Conservation (phyloP, 2,888 invertebrate species). For the Brenthis ino region DNA sequence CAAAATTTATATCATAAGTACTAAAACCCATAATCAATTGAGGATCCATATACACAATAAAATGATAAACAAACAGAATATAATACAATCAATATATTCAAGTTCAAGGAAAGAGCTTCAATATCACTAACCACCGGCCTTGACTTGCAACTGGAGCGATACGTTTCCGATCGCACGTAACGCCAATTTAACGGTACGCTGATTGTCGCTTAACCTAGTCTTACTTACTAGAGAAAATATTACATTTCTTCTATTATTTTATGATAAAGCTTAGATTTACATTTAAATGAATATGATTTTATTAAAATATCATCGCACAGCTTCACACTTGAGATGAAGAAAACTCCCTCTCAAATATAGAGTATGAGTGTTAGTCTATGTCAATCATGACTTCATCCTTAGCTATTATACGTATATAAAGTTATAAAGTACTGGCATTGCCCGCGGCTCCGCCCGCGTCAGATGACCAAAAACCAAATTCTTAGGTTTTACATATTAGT, state of each 20-base stretch:
- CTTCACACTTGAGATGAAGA: too few species aligned
- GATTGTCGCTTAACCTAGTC: slow-evolving; percentile 38
- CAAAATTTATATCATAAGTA: too few species aligned
- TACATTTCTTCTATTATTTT: slow-evolving; percentile 16
- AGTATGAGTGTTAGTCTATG: too few species aligned
- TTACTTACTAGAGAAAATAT: slow-evolving; percentile 29
- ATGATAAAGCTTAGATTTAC: neutral
- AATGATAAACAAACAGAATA: neutral
- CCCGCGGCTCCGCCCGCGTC: too few species aligned
- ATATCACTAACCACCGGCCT: slow-evolving; percentile 32
- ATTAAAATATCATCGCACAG: neutral
- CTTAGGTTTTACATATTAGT: too few species aligned
- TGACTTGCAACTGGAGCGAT: slow-evolving; percentile 43
- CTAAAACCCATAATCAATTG: neutral
- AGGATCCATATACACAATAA: neutral
- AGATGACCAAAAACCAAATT: too few species aligned
- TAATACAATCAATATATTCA: neutral
- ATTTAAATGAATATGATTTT: neutral
- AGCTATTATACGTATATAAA: too few species aligned
- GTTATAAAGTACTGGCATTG: too few species aligned
- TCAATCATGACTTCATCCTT: too few species aligned
- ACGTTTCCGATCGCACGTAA: slow-evolving; percentile 43
- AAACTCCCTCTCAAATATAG: too few species aligned
- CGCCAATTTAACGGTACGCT: slow-evolving; percentile 43
- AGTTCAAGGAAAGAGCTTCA: slow-evolving; percentile 14